Conservation (phyloP, 2,797 vertebrate species). For the Halcyon chelicuti region DNA sequence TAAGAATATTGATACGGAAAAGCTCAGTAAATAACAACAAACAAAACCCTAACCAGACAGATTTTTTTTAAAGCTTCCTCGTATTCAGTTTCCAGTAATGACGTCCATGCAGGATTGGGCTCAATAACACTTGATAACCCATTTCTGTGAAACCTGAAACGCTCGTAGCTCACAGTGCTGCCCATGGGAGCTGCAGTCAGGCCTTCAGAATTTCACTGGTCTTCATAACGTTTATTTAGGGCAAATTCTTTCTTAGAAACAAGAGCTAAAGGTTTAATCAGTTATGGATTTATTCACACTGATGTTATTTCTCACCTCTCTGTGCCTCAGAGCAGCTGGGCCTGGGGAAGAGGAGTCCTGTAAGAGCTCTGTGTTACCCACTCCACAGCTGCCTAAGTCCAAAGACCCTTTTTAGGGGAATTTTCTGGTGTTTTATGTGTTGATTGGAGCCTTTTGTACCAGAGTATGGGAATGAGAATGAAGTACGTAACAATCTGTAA, state of each 20-base stretch:
- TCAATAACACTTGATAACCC: background rate
- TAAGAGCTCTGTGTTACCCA: background rate
- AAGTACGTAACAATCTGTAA: background rate
- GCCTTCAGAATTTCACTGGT: no score
- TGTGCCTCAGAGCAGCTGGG: background rate
- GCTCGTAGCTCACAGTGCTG: background rate
- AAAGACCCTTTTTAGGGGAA: background rate
- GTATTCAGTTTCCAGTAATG: background rate
- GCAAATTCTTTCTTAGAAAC: background rate
- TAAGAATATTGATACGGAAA: background rate
- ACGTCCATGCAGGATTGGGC: background rate
- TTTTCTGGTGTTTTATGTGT: background rate
- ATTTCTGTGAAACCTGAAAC: accelerated
- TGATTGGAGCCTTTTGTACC: background rate
- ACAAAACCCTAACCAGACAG: background rate
- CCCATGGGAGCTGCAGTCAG: background rate
- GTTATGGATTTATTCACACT: background rate
- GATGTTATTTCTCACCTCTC: background rate
- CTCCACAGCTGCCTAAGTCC: accelerated
- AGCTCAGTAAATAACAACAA: background rate
- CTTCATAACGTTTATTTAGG: background rate
- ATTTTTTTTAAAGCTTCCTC: background rate
- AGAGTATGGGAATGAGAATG: background rate
- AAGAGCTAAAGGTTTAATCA: background rate
- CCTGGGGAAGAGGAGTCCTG: background rate